phyloP scores from a whole-genome alignment of 92 coral and sea anemone species.

The Epizoanthus illoricatus region DNA sequence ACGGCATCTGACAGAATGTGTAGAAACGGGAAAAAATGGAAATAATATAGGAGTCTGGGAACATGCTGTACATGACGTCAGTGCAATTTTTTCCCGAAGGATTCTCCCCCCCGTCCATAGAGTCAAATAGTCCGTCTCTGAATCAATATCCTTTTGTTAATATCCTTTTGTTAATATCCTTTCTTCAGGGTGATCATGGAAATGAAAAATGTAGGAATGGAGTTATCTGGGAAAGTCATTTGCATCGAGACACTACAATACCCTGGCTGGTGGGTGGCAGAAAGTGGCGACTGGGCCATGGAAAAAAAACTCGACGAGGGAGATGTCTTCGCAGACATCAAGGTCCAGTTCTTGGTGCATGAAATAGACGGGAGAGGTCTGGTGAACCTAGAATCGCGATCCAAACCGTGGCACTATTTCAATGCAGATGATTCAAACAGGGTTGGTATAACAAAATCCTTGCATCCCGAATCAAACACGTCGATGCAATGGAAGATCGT shows the following conservation, averaged over 20 bases:
- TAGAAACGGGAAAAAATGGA: too few relatives aligned
- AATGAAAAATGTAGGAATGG: background rate
- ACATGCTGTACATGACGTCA: too few relatives aligned
- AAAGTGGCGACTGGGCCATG: background rate
- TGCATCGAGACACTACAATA: background rate
- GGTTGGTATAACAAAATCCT: background rate
- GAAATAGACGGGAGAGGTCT: too few relatives aligned
- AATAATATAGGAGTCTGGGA: too few relatives aligned
- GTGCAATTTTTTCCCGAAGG: too few relatives aligned
- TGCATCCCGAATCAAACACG: background rate
- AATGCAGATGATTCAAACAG: slow-evolving; percentile 2
- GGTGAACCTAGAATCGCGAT: too few relatives aligned
- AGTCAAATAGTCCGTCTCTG: too few relatives aligned
- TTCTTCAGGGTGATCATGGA: background rate
- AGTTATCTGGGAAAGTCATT: background rate
- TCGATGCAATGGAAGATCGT: slow-evolving; percentile 2
- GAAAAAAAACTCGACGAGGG: background rate
- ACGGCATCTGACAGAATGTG: too few relatives aligned
- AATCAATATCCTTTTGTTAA: too few relatives aligned
- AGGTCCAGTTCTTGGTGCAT: too few relatives aligned
- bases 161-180: too few relatives aligned
- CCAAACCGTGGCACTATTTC: background rate
- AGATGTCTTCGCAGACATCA: background rate
- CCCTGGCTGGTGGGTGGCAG: slow-evolving; percentile 8
- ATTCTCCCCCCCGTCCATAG: too few relatives aligned